Conservation (phyloP, 1,140 invertebrate species). For the Drosophila nikananu region DNA sequence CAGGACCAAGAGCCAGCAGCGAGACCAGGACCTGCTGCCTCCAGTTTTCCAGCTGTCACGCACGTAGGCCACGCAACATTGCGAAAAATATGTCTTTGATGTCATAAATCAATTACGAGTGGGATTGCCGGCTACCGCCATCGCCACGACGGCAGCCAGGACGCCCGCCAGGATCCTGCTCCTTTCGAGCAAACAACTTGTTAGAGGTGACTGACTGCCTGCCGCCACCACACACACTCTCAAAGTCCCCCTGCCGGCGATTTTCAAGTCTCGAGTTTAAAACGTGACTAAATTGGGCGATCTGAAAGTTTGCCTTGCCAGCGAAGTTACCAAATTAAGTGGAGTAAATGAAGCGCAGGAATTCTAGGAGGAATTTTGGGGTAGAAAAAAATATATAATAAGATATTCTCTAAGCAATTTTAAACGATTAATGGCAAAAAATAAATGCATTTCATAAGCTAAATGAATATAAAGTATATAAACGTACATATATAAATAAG, state of each 20-base stretch:
- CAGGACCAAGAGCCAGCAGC: conserved; percentile 20
- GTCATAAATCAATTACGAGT: conserved; percentile 84
- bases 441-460: no score
- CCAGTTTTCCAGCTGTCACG: conserved; percentile 73
- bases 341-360: conserved; percentile 61
- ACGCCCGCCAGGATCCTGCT: conserved; percentile 50
- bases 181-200: conserved; percentile 75
- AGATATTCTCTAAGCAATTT: not conserved
- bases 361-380: conserved; percentile 1
- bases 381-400: not conserved
- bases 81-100: conserved; percentile 85
- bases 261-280: conserved; percentile 68
- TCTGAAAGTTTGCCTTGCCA: conserved; percentile 1
- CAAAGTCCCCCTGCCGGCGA: not conserved
- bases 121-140: conserved; percentile 60
- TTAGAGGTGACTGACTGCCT: conserved; percentile 40
- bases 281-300: conserved; percentile 67
- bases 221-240: conserved; percentile 2
- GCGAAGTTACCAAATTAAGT: conserved; percentile 40
- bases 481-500: no score
- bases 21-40: conserved; percentile 14
- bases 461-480: no score
- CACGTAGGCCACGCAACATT: conserved; percentile 85
- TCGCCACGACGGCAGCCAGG: conserved; percentile 17
- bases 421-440: no score